phyloP scores from a whole-genome alignment of 2,113 vertebrate species.

The Coptodon rendalli region DNA sequence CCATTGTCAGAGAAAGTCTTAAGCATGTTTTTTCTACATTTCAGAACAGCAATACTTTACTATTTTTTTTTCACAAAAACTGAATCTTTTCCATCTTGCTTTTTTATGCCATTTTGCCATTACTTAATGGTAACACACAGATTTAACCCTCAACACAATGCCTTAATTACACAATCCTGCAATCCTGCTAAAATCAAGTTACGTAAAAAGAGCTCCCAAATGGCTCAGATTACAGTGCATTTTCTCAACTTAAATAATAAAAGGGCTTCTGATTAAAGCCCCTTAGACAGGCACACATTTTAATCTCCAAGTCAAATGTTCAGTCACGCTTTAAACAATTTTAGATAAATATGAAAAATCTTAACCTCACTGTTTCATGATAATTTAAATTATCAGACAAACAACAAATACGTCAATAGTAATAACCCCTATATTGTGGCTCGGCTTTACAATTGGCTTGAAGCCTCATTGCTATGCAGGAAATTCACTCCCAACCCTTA shows the following conservation, averaged over 20 bases:
- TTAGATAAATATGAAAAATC: neutral
- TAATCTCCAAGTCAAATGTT: neutral
- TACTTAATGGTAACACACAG: neutral
- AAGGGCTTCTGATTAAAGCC: neutral
- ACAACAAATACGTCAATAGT: conserved; percentile 19
- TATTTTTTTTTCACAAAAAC: neutral
- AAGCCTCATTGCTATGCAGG: conserved; percentile 46
- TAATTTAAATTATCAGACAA: conserved; percentile 8
- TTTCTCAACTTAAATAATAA: neutral
- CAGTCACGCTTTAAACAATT: neutral
- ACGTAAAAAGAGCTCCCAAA: neutral
- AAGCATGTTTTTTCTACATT: neutral
- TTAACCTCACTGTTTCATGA: neutral
- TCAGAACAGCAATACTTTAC: neutral
- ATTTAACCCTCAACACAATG: neutral
- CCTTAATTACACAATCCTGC: neutral
- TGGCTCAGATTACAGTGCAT: neutral
- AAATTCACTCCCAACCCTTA: conserved; percentile 21
- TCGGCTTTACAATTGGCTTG: conserved; percentile 18
- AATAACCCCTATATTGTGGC: neutral
- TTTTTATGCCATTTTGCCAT: neutral
- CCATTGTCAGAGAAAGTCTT: neutral
- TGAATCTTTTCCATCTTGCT: neutral
- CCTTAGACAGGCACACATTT: neutral
- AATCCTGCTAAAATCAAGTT: neutral